Base-by-base conservation (phyloP, 2,113 vertebrate genomes). In the Pygoscelis adeliae region DNA sequence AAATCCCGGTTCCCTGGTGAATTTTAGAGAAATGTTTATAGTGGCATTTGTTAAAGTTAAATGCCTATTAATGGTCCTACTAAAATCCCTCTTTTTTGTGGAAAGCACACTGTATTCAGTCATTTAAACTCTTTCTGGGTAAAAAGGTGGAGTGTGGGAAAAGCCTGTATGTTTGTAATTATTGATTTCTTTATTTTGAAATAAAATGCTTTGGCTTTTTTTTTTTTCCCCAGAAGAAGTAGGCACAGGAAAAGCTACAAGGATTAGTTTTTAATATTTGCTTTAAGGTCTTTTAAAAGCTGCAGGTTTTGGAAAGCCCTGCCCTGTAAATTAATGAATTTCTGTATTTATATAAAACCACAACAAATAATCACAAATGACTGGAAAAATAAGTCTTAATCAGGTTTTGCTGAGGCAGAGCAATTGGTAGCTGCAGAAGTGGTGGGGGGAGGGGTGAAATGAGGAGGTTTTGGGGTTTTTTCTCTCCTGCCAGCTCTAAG, bases 21-120 rank as follows among this genome's bases (percentile, higher is more conserved):
- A 82, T 94, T 95, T 70, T 70, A 44, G 73, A 77, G 66, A 84
- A 94, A 77, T 77, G 49, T 91, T 97, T 97, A 27, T 72, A n/a
- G 59, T 49, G 67, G 47, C 80, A 47, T 61, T 55, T 85, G n/a
- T 89, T 92, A 91, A 86, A 95, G 32, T 78, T 67, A 85, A 94
- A 81, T 63, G n/a, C 18, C 74, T 89, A 32, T 79, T 92, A 83
- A 53, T 12, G 23, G 15, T 42, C 38, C 21, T 12, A 26, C 44
- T 21, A 62, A 77, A 90, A 90, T 71, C 19, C 9, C n/a, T n/a
- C 23, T 29, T 29, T 34, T 86, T 40, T 47, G 32, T 44, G 27
- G 49, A n/a, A 59, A 91, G 18, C 29, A 23, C 0, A 0, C 6
- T 25, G 11, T 15, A 63, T 55, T 58, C 13, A 55, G 56, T 38